Conservation (phyloP, 1,140 invertebrate species). For the Brachionus plicatilis region DNA sequence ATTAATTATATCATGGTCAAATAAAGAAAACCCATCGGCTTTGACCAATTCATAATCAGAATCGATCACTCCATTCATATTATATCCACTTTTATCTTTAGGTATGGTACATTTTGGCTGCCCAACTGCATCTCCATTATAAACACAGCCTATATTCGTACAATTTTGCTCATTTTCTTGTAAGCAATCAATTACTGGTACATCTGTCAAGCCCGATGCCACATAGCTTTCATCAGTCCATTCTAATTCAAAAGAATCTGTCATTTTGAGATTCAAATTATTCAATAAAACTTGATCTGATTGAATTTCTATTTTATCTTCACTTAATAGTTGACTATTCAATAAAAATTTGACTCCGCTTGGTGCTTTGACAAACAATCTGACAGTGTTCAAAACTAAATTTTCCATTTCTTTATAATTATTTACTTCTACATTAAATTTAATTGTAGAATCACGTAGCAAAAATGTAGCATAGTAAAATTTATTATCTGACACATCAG, state of each 20-base stretch:
- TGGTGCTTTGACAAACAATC: neutral
- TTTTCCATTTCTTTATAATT: slow-evolving; percentile 15
- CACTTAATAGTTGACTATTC: neutral
- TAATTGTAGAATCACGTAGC: neutral
- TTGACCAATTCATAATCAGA: neutral
- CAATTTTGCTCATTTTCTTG: neutral
- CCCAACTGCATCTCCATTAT: neutral
- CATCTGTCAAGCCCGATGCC: neutral
- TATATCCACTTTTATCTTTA: slow-evolving; percentile 1
- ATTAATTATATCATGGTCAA: neutral
- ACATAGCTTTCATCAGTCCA: neutral
- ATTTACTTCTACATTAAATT: slow-evolving; percentile 8
- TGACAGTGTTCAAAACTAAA: neutral
- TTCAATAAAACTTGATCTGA: neutral
- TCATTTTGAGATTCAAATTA: slow-evolving; percentile 1
- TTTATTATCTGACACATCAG: neutral
- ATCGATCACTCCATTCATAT: neutral
- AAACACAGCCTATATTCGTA: neutral
- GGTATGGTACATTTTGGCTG: neutral
- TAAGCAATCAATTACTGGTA: slow-evolving; percentile 10
- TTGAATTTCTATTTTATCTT: neutral
- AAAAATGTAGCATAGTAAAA: slow-evolving; percentile 4
- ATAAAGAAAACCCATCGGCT: neutral
- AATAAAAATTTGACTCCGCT: neutral
- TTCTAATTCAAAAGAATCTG: neutral